Base-by-base conservation (phyloP, 23 tunicate genomes). In the Diplosoma virens region DNA sequence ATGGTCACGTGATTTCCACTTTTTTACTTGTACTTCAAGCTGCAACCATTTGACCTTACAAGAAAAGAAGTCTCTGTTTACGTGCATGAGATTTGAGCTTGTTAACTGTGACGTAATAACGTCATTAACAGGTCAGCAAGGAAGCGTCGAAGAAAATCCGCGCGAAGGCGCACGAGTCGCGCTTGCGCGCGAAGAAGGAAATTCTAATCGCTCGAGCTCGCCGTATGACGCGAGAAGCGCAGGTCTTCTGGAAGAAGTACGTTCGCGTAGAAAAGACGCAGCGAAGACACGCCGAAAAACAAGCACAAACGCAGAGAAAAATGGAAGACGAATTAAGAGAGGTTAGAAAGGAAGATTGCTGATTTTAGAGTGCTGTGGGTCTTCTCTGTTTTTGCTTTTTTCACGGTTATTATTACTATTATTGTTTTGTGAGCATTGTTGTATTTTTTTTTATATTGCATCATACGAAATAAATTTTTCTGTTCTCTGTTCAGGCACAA, bases 171-270 rank as follows among this genome's bases (percentile, higher is more conserved):
- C 16, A 27, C 23, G 79, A 71, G n/a, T 82, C 86, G 1, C 34
- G 79, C 0, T 29, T 34, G 25, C 59, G 48, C 9, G 63, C 79
- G 20, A 59, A 46, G n/a, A 59, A 78, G 25, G 86, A 88, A 69
- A 65, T 60, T 28, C 55, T 45, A 59, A 54, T 72, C 11, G 80
- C 82, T 27, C 56, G 83, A 48, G 87, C 95, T 56, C 78, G 87
- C 9, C 66, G 95, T 22, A 81, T 88, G 66, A 81, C 95, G 4
- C 37, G 95, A 47, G 95, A 88, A 46, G 85, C 80, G 28, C 87
- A 81, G 72, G 28, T 88, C 9, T 88, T 81, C 37, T 88, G 95
- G 95, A 88, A 88, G 70, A 88, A 82, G 54, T 88, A 81, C 33
- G 69, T 56, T 46, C 85, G 79, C 25, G 95, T 88, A 3, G 95